phyloP scores from a whole-genome alignment of 1,140 invertebrate species.

The Microplitis demolitor region DNA sequence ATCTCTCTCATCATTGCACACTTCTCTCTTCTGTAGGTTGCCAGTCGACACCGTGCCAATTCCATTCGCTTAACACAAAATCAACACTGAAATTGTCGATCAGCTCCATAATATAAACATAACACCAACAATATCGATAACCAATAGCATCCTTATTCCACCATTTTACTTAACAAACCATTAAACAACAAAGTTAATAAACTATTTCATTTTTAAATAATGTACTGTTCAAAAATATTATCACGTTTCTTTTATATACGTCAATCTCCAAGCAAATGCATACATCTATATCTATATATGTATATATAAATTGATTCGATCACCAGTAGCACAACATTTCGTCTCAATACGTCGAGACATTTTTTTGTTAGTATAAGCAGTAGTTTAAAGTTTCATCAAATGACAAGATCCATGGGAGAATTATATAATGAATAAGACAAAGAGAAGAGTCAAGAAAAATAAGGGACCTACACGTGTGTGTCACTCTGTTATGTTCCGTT shows the following conservation, averaged over 20 bases:
- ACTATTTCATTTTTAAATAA: neutral
- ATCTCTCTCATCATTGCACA: neutral
- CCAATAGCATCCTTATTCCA: neutral
- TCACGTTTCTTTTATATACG: no score
- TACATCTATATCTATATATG: neutral
- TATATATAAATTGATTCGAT: neutral
- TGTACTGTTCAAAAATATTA: neutral
- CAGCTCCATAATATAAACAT: neutral
- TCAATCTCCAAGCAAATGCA: neutral
- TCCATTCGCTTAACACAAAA: constrained; percentile 47
- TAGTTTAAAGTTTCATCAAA: neutral
- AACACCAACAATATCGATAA: neutral
- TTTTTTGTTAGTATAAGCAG: constrained; percentile 5
- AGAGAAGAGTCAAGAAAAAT: neutral
- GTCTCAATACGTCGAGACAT: constrained; percentile 20
- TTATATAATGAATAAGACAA: neutral
- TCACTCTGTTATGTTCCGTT: neutral
- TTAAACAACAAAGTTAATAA: no score
- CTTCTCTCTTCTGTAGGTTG: constrained; percentile 28
- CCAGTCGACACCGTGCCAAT: constrained; percentile 41
- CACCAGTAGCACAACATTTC: constrained; percentile 3
- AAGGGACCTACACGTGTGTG: neutral
- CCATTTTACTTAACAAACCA: no score
- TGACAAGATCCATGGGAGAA: no score
- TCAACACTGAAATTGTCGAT: constrained; percentile 50